Evolutionary conservation across 2,888 invertebrate genomes (phyloP).

Genomic region (Amiota mariae): DNA sequence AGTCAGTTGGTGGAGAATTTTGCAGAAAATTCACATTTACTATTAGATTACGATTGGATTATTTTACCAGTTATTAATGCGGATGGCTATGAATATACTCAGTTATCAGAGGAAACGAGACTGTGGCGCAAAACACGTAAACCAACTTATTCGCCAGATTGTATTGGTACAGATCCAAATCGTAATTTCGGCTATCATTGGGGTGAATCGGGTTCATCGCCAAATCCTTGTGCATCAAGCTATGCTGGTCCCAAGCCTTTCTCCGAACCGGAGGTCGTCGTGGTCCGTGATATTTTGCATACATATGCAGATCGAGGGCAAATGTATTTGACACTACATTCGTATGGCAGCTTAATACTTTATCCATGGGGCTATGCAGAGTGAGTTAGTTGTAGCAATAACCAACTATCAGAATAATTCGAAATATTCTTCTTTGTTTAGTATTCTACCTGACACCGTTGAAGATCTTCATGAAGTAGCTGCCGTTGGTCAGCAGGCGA

Average conservation of each 20-base stretch:
- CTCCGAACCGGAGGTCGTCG: slow-evolving; percentile 78
- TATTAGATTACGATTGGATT: slow-evolving; percentile 78
- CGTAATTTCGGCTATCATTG: slow-evolving; percentile 79
- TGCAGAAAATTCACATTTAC: slow-evolving; percentile 71
- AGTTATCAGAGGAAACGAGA: slow-evolving; percentile 64
- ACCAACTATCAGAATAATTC: neutral
- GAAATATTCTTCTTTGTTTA: slow-evolving; percentile 32
- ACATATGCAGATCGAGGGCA: slow-evolving; percentile 72
- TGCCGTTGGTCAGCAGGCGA: slow-evolving; percentile 65
- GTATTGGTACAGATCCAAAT: slow-evolving; percentile 78
- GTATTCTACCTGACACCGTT: slow-evolving; percentile 72
- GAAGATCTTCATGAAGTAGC: slow-evolving; percentile 70
- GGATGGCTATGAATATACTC: slow-evolving; percentile 80
- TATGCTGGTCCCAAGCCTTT: slow-evolving; percentile 77
- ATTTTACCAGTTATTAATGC: slow-evolving; percentile 80
- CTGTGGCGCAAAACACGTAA: slow-evolving; percentile 77
- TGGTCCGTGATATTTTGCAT: slow-evolving; percentile 76
- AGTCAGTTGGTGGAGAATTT: slow-evolving; percentile 76
- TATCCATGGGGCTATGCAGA: slow-evolving; percentile 65
- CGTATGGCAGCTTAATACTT: slow-evolving; percentile 58
- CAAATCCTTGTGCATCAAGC: slow-evolving; percentile 74
- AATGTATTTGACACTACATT: slow-evolving; percentile 68
- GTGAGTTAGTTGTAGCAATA: slow-evolving; percentile 41
- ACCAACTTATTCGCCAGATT: slow-evolving; percentile 48
- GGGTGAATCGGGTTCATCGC: slow-evolving; percentile 70